Percentiles rank a stretch among this genome's conserved stretches.
Conservation (phyloP, 2,797 vertebrate genomes). For the Tangara arthus region DNA sequence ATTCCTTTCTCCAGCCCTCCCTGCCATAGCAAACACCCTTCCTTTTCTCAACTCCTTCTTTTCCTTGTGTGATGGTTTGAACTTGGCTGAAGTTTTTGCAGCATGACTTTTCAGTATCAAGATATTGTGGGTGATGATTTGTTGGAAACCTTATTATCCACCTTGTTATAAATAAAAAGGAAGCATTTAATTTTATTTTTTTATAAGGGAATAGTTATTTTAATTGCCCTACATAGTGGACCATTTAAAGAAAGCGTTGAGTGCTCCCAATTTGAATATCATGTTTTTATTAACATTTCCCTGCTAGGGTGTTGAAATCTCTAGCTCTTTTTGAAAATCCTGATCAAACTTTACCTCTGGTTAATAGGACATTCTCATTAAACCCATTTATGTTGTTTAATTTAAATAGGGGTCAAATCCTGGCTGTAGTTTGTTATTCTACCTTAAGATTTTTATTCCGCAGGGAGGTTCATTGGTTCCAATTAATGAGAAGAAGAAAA, state of each 20-base stretch:
- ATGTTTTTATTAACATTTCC: not conserved
- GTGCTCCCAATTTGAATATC: not conserved
- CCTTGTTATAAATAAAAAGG: not conserved
- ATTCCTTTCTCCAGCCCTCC: not conserved
- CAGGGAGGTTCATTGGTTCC: not conserved
- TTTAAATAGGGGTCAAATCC: conserved; percentile 20
- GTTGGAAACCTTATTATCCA: not conserved
- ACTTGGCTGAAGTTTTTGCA: not conserved
- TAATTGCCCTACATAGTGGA: not conserved
- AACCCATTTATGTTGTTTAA: not conserved
- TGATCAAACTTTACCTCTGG: conserved; percentile 1
- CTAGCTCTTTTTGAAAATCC: conserved; percentile 7
- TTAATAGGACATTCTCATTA: conserved; percentile 7
- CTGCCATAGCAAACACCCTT: not conserved
- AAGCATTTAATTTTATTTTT: not conserved
- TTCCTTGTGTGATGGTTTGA: not conserved
- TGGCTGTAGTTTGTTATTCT: not conserved
- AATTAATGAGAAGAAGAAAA: not conserved
- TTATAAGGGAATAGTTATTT: not conserved
- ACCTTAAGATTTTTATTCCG: not conserved
- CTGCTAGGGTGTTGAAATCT: not conserved
- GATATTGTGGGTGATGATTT: not conserved
- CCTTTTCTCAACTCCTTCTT: not conserved
- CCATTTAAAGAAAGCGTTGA: not conserved
- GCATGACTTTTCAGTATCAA: not conserved